These are phyloP conservation scores for Brachionus koreanus DNA, from an alignment of 1,140 invertebrate genomes.

Conservation along the genomic window DNA sequence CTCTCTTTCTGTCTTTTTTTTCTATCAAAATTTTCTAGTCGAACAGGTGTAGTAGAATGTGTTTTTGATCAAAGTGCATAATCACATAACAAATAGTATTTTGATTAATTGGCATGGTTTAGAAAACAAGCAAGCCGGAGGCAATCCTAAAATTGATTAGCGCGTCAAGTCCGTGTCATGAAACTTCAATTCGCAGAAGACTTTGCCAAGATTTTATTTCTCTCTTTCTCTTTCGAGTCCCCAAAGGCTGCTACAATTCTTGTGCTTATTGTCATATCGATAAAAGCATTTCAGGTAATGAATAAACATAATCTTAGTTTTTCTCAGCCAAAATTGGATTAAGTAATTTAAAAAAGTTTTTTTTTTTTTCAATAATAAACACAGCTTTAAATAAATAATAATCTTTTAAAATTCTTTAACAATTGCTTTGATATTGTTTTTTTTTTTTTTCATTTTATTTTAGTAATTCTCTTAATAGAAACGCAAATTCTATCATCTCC, in stretches of 20 bases:
- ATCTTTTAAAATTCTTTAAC: not conserved
- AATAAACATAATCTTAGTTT: not conserved
- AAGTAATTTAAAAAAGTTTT: conserved; percentile 12
- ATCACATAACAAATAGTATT: not conserved
- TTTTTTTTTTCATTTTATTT: not conserved
- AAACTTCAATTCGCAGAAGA: not conserved
- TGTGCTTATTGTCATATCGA: not conserved
- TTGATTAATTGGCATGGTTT: conserved; percentile 24
- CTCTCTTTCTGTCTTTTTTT: too few species aligned
- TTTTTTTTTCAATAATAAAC: not conserved
- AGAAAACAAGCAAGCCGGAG: not conserved
- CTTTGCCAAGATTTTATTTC: not conserved
- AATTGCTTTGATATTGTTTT: conserved; percentile 10
- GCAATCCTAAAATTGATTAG: not conserved
- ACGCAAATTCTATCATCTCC: conserved; percentile 11
- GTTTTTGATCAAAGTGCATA: conserved; percentile 14
- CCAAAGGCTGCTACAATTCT: not conserved
- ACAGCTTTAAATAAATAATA: not conserved
- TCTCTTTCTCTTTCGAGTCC: not conserved
- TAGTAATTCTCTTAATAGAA: not conserved
- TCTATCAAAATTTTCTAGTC: not conserved
- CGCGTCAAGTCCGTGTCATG: not conserved
- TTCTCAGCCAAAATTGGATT: conserved; percentile 26
- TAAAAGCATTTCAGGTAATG: not conserved
- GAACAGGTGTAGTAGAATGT: not conserved